Evolutionary conservation across 2,113 vertebrate genomes (phyloP), one percentile per base, ranked within the genome.

Genomic region (Toxotes chatareus): DNA sequence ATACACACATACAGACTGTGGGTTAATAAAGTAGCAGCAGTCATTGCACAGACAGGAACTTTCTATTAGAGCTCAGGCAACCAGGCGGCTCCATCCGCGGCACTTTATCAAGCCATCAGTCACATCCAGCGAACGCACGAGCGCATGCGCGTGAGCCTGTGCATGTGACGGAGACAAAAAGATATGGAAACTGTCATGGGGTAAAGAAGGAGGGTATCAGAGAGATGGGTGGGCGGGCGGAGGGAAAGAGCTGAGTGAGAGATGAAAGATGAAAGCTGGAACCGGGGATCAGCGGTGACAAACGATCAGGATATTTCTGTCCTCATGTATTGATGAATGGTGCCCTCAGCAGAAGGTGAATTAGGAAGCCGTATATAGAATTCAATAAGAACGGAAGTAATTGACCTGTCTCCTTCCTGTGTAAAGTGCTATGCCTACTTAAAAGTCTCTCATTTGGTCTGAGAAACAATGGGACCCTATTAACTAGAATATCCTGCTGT

Each of bases 291-390:
- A 90, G 72, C 23, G 70, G 75, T 93, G 94, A 94, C 87, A 93
- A 95, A 95, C 62, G 90, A 84, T 83, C 80, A 80, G 86, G 86
- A 86, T 91, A 94, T 92, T 93, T 94, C 90, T 51, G 80, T 88
- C 79, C 89, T 65, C 5, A 1, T 23, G 2, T 23, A 16, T 21
- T 92, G 93, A 93, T 88, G 5, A 93, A 95, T 91, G 83, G 73
- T 19, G 57, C 78, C 83, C 61, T 85, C 73, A 76, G 84, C 64
- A 67, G 67, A 60, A 69, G 91, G 86, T 83, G 89, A 92, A 76
- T 88, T 85, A 89, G 81, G 65, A 55, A 67, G 76, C 86, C 55
- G 74, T 77, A 92, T 93, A 93, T 93, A 86, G 88, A 88, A 68
- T 85, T 72, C 73, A 86, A 82, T 91, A 67, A 84, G 74, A 90